phyloP scores from a whole-genome alignment of 1,140 invertebrate species.

The Sitophilus oryzae region DNA sequence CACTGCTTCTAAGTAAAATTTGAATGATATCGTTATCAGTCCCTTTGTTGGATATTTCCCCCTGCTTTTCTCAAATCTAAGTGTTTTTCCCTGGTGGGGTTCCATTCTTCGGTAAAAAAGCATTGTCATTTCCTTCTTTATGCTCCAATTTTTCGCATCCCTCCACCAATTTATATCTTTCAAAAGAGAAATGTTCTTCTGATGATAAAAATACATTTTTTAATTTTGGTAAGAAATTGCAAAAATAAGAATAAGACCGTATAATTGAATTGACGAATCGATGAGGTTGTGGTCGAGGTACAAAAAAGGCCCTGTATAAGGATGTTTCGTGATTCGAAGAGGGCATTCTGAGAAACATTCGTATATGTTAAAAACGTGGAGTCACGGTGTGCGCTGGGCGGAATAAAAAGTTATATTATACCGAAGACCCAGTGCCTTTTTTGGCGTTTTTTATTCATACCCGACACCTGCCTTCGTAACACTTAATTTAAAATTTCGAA shows the following conservation, averaged over 20 bases:
- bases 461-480: constrained; percentile 27
- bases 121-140: background rate
- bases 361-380: constrained; percentile 17
- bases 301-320: constrained; percentile 4
- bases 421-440: constrained; percentile 24
- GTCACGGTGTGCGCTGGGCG: constrained; percentile 22
- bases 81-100: background rate
- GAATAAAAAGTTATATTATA: constrained; percentile 26
- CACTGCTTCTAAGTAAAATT: too few relatives aligned
- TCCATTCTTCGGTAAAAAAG: background rate
- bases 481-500: constrained; percentile 25
- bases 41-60: too few relatives aligned
- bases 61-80: background rate
- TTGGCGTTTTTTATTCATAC: constrained; percentile 19
- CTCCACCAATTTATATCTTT: too few relatives aligned
- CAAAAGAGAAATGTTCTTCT: too few relatives aligned
- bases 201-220: too few relatives aligned
- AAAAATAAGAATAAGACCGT: background rate
- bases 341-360: constrained; percentile 23
- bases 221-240: too few relatives aligned
- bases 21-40: too few relatives aligned
- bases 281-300: background rate
- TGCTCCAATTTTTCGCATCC: too few relatives aligned
- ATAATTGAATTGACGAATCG: background rate
- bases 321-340: constrained; percentile 12